These are phyloP conservation scores for Pseudonaja textilis DNA, from an alignment of 2,113 vertebrate species.

Conservation along the genomic window DNA sequence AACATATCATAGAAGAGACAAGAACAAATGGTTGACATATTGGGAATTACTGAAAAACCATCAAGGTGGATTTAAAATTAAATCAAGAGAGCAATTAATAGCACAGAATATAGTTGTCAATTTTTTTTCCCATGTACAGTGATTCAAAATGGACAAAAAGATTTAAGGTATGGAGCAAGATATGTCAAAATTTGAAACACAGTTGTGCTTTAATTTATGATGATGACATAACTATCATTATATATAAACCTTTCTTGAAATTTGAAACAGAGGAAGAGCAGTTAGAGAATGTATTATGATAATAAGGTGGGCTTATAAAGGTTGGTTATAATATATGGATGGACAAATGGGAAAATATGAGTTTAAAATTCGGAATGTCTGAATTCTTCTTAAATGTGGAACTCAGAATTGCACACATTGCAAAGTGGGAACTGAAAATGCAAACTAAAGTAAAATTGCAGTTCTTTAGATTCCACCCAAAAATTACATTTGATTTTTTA, in stretches of 20 bases:
- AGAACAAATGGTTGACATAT: not conserved
- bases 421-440: not conserved
- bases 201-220: not conserved
- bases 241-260: not conserved
- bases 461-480: not conserved
- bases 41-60: not conserved
- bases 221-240: not conserved
- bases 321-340: not conserved
- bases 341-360: not conserved
- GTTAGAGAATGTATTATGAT: not conserved
- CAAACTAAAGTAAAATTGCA: not conserved
- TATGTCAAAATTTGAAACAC: not conserved
- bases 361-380: not conserved
- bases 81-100: not conserved
- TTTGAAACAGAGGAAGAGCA: not conserved
- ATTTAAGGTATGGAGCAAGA: not conserved
- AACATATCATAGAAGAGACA: not conserved
- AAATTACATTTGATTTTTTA: not conserved
- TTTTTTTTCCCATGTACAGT: not conserved
- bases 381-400: not conserved
- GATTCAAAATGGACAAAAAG: not conserved
- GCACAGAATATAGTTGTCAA: not conserved
- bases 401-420: not conserved
- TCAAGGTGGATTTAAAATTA: not conserved
- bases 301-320: not conserved